Evolutionary conservation across 2,113 vertebrate species (phyloP).

Genomic region (Galeopterus variegatus): DNA sequence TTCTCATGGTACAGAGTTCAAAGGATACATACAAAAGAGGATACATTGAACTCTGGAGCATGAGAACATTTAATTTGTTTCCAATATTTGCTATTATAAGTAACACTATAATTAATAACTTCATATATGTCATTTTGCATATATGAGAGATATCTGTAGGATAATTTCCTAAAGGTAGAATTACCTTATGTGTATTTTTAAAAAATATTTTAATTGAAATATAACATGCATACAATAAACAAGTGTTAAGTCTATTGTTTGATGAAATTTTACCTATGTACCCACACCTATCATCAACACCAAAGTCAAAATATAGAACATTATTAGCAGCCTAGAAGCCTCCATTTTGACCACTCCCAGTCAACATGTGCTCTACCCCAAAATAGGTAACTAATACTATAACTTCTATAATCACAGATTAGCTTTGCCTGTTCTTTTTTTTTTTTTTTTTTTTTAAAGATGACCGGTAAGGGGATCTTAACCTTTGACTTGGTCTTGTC

Average conservation of each 20-base stretch:
- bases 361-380: neutral
- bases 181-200: neutral
- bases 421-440: neutral
- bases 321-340: neutral
- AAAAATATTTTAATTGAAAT: neutral
- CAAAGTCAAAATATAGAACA: neutral
- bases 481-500: too few relatives aligned
- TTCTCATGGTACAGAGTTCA: neutral
- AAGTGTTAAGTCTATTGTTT: neutral
- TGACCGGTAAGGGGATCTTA: too few relatives aligned
- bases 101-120: neutral
- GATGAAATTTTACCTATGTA: neutral
- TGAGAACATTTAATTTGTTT: neutral
- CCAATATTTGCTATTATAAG: neutral
- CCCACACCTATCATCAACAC: neutral
- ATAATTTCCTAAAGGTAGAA: conserved; percentile 8
- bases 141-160: neutral
- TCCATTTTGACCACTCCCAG: neutral
- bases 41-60: neutral
- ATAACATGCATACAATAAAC: neutral
- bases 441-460: too few relatives aligned
- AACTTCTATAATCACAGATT: neutral
- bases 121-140: neutral
- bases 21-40: neutral
- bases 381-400: neutral